phyloP scores from a whole-genome alignment of 2,888 invertebrate species.

The Oligia latruncula region DNA sequence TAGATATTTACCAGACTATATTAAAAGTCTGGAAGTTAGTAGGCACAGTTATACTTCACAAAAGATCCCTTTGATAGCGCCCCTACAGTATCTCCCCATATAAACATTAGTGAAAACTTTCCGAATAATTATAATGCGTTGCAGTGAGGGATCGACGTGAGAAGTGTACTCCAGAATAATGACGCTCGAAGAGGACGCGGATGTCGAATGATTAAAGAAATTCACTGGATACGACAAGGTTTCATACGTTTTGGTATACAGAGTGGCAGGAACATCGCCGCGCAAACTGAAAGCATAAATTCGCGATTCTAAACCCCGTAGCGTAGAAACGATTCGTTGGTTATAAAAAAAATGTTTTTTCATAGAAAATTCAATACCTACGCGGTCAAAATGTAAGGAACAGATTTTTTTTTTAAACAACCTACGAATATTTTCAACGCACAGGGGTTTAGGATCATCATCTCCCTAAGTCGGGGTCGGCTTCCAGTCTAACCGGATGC shows the following conservation, averaged over 20 bases:
- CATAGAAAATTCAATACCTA: too few relatives aligned
- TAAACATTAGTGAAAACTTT: conserved; percentile 85
- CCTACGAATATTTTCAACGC: too few relatives aligned
- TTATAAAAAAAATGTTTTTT: not conserved
- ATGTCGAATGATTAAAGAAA: conserved; percentile 14
- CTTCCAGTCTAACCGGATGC: too few relatives aligned
- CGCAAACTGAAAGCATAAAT: not conserved
- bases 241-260: not conserved
- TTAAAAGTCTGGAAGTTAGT: conserved; percentile 56
- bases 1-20: conserved; percentile 64
- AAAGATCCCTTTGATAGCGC: conserved; percentile 79
- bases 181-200: conserved; percentile 70
- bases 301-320: not conserved
- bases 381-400: too few relatives aligned
- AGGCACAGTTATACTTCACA: conserved; percentile 60
- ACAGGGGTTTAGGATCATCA: too few relatives aligned
- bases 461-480: too few relatives aligned
- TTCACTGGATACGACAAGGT: conserved; percentile 43
- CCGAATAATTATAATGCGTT: conserved; percentile 85
- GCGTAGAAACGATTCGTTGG: not conserved
- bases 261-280: too few relatives aligned
- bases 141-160: conserved; percentile 73
- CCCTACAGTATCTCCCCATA: conserved; percentile 67
- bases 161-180: conserved; percentile 86
- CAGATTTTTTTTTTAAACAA: too few relatives aligned